Base-by-base conservation (phyloP, 2,888 invertebrate genomes). In the Hirtodrosophila duncani region DNA sequence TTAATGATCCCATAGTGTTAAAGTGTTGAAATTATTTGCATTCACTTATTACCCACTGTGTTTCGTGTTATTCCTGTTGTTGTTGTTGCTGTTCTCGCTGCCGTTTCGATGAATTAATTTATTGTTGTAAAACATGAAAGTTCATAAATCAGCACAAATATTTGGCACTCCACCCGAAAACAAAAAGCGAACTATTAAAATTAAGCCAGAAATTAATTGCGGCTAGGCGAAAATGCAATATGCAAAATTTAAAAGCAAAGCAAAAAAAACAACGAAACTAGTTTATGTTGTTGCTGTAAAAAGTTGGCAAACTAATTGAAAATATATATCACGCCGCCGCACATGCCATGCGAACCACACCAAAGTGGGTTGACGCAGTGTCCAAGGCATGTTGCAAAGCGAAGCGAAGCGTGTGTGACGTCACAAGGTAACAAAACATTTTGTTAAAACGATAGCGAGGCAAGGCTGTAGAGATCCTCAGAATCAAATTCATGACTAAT, bases 21-120 rank as follows among this genome's bases (percentile, higher is more conserved):
- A 72, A 65, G 72, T 77, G 79, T 36, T 72, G 82, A 77, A 77
- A 70, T 60, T 50, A 77, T 81, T 77, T 71, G 75, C 80, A 75
- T 81, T 81, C 75, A 74, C 81, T 74, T 74, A 68, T 58, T 43
- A 31, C n/a, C n/a, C n/a, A 2, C 17, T 34, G 18, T 34, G 16
- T 34, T 8, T 33, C 16, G 3, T 14, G 13, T 20, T 18, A 8
- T n/a, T n/a, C n/a, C n/a, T n/a, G n/a, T n/a, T n/a, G n/a, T n/a
- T n/a, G n/a, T n/a, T n/a, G n/a, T n/a, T n/a, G n/a, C n/a, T n/a
- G n/a, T n/a, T n/a, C n/a, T n/a, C n/a, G n/a, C n/a, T n/a, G 49
- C 78, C 50, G 52, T 49, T 55, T 36, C 24, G 39, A 45, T 58
- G 41, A 42, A 57, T 56, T 66, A 64, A 81, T 75, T 67, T 67